Evolutionary conservation across 1,140 invertebrate genomes (phyloP).

Genomic region (Latrodectus geometricus): DNA sequence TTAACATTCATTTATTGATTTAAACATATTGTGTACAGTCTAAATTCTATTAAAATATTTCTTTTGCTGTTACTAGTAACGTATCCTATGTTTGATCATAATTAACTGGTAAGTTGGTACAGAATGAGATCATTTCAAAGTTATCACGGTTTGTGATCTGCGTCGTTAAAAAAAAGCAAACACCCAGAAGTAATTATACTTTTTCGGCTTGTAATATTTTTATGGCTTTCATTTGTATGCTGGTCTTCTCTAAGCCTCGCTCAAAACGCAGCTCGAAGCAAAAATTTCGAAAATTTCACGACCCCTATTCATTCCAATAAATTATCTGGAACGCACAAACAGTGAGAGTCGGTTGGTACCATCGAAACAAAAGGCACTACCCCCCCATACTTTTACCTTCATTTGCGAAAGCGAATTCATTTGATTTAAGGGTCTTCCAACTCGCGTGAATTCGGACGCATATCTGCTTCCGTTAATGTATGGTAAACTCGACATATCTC

Average conservation of each 20-base stretch:
- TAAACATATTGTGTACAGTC: no score
- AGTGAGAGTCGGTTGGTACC: background rate
- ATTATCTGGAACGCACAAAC: background rate
- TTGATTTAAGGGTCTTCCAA: slow-evolving; percentile 7
- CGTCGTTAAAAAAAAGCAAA: no score
- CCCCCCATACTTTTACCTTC: slow-evolving; percentile 2
- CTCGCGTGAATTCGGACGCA: background rate
- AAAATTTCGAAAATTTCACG: background rate
- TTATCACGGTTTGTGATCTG: no score
- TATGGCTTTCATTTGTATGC: no score
- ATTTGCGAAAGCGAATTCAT: background rate
- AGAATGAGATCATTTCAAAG: no score
- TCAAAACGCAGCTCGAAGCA: background rate
- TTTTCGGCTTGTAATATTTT: no score
- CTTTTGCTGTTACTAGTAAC: no score
- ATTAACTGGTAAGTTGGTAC: no score
- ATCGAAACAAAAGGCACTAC: background rate
- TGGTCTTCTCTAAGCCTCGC: background rate
- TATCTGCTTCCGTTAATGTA: background rate
- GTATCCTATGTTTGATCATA: no score
- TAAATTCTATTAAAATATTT: no score
- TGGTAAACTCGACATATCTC: slow-evolving; percentile 1
- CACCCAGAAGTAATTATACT: no score
- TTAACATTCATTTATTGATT: no score
- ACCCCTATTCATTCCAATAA: background rate